Conservation (phyloP, 2,113 vertebrate species). For the Rhombomys opimus region DNA sequence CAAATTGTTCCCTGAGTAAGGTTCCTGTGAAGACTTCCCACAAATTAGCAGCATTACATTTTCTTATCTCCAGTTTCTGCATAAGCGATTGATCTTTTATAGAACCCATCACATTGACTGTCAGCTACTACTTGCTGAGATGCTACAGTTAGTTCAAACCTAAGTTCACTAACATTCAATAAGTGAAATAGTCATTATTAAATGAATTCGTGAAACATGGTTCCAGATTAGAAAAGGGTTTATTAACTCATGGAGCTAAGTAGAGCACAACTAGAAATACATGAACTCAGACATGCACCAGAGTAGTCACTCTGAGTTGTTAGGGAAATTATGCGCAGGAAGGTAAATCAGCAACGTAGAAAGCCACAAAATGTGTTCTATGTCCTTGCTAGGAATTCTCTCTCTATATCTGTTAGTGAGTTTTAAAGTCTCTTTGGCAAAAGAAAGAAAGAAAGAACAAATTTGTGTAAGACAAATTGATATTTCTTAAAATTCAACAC, state of each 20-base stretch:
- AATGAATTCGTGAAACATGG: conserved; percentile 18
- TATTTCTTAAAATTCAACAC: conserved; percentile 3
- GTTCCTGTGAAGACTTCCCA: background rate
- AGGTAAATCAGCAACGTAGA: background rate
- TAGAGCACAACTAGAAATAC: background rate
- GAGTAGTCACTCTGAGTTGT: background rate
- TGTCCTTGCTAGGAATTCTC: background rate
- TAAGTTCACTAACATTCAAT: background rate
- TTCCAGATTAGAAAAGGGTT: background rate
- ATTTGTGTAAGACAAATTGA: conserved; percentile 35
- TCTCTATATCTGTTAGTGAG: background rate
- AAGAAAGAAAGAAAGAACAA: background rate
- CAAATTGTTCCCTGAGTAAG: background rate
- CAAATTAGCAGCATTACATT: background rate
- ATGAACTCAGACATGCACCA: background rate
- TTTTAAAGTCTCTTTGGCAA: conserved; percentile 43
- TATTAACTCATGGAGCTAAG: background rate
- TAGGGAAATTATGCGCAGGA: background rate
- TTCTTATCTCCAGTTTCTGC: background rate
- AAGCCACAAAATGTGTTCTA: background rate
- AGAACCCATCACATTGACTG: background rate
- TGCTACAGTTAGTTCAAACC: background rate
- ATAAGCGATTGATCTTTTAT: background rate
- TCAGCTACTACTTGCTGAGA: background rate
- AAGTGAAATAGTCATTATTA: background rate